Evolutionary conservation across 2,888 invertebrate species (phyloP).

Genomic region (Lepidocyrtinus sp.): DNA sequence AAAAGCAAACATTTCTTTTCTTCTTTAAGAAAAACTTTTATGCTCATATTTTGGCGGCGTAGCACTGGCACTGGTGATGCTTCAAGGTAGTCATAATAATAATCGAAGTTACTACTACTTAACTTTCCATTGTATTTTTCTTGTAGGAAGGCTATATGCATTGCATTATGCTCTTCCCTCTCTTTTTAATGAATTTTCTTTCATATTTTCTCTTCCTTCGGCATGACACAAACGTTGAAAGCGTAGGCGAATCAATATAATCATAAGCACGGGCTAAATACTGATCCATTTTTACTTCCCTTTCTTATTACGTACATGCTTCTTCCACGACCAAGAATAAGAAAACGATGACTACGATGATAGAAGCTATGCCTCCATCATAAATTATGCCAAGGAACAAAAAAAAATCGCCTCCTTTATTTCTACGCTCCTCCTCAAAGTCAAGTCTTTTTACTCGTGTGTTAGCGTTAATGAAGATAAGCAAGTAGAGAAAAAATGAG

Average conservation of each 20-base stretch:
- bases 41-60: slow-evolving; percentile 50
- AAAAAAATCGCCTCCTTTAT: background rate
- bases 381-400: slow-evolving; percentile 45
- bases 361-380: slow-evolving; percentile 26
- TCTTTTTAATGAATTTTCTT: slow-evolving; percentile 50
- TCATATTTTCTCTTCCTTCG: slow-evolving; percentile 38
- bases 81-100: slow-evolving; percentile 41
- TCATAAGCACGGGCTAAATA: background rate
- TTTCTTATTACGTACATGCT: no score
- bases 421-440: background rate
- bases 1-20: slow-evolving; percentile 46
- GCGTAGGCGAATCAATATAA: slow-evolving; percentile 40
- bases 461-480: slow-evolving; percentile 54
- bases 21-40: slow-evolving; percentile 39
- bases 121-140: slow-evolving; percentile 42
- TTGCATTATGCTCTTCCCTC: background rate
- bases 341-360: slow-evolving; percentile 1
- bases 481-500: slow-evolving; percentile 42
- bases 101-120: slow-evolving; percentile 52
- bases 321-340: background rate
- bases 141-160: background rate
- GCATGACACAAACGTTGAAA: slow-evolving; percentile 27
- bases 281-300: slow-evolving; percentile 27
- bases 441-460: slow-evolving; percentile 36
- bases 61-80: slow-evolving; percentile 18